Conservation (phyloP, 2,797 vertebrate species). For the Enteromius paludinosus region DNA sequence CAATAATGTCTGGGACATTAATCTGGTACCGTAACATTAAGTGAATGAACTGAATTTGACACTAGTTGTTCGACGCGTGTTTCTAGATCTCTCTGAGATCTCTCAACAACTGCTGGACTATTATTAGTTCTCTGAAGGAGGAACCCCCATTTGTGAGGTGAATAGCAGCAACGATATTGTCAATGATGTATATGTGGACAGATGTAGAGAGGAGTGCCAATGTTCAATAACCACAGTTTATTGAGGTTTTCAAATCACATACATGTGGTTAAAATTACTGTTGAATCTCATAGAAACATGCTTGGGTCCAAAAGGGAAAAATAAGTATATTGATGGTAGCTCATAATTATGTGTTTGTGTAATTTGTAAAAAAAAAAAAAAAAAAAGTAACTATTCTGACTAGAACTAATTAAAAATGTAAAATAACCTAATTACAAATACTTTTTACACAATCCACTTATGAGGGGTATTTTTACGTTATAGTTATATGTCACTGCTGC, state of each 20-base stretch:
- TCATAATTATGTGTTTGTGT: neutral
- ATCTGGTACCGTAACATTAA: neutral
- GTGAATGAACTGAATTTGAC: neutral
- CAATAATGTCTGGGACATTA: neutral
- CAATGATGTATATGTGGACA: neutral
- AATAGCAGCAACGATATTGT: neutral
- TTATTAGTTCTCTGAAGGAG: constrained; percentile 40
- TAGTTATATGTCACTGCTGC: neutral
- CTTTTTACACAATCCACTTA: neutral
- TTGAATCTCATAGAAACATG: no score
- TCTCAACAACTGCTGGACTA: constrained; percentile 52
- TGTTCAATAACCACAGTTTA: neutral
- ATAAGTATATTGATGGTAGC: neutral
- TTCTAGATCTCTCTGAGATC: constrained; percentile 14
- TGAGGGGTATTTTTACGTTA: neutral
- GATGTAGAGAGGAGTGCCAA: neutral
- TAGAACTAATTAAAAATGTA: neutral
- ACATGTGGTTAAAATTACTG: no score
- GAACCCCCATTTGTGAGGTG: constrained; percentile 10
- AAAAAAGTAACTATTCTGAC: neutral
- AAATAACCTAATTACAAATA: neutral
- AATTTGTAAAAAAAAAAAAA: neutral
- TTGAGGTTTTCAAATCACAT: neutral
- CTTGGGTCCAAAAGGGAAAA: neutral
- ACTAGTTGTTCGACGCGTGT: constrained; percentile 22